Evolutionary conservation across 2,888 invertebrate species (phyloP).

Genomic region (Drosophila helvetica): DNA sequence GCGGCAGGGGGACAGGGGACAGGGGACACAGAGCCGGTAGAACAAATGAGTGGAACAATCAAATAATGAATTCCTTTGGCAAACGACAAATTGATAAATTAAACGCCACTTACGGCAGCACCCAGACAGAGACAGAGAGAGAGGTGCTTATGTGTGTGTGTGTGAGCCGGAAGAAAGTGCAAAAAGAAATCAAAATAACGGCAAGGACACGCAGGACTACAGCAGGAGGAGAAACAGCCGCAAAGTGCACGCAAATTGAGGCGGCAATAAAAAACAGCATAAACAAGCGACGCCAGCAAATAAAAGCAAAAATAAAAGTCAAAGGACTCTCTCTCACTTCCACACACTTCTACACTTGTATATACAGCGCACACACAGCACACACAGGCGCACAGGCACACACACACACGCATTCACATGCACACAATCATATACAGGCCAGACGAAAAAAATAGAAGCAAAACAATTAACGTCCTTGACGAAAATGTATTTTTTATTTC

Average conservation of each 20-base stretch:
- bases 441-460: conserved; percentile 77
- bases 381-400: conserved; percentile 21
- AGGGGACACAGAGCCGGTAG: background rate
- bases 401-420: conserved; percentile 21
- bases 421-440: conserved; percentile 32
- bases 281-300: conserved; percentile 53
- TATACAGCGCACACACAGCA: conserved; percentile 32
- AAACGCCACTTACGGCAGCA: conserved; percentile 73
- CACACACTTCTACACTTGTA: background rate
- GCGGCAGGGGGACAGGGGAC: too few relatives aligned
- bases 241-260: conserved; percentile 79
- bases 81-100: conserved; percentile 79
- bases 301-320: conserved; percentile 70
- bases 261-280: conserved; percentile 64
- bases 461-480: conserved; percentile 80
- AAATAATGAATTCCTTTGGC: conserved; percentile 75
- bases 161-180: conserved; percentile 40
- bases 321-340: conserved; percentile 52
- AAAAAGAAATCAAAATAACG: conserved; percentile 64
- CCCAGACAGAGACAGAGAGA: conserved; percentile 18
- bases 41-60: conserved; percentile 35
- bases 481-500: conserved; percentile 69
- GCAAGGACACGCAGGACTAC: conserved; percentile 71
- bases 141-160: background rate
- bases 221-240: conserved; percentile 42